A percentile compares a stretch with the other conserved stretches of the same genome.
Conservation (phyloP, 2,797 vertebrate genomes). For the Monodelphis domestica region DNA sequence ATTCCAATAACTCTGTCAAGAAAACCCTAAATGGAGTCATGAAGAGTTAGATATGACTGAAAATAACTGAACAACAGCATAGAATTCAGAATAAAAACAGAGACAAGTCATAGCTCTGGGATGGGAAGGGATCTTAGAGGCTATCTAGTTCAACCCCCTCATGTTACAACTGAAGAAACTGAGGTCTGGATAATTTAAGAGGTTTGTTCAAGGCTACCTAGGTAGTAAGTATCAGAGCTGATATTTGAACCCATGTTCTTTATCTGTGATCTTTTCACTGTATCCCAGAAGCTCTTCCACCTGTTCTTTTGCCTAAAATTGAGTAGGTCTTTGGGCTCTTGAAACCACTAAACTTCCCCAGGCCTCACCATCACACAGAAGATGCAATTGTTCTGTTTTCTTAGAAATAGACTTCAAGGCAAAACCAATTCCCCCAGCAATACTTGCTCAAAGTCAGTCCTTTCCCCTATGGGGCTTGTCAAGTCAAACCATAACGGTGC, state of each 20-base stretch:
- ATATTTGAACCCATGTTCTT: not conserved
- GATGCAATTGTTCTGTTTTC: not conserved
- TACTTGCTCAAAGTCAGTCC: rapidly evolving
- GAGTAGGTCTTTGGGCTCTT: not conserved
- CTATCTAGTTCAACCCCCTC: not conserved
- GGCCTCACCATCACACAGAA: not conserved
- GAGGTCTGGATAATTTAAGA: not conserved
- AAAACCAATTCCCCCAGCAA: rapidly evolving
- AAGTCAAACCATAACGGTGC: not conserved
- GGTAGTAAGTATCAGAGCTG: not conserved
- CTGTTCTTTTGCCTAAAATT: not conserved
- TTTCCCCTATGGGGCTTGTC: rapidly evolving
- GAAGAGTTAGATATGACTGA: too few relatives aligned
- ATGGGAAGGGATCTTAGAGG: not conserved
- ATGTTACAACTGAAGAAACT: not conserved
- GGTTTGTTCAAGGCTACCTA: not conserved
- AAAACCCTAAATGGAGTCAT: too few relatives aligned
- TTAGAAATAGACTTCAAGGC: not conserved
- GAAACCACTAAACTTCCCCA: not conserved
- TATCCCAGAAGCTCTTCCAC: not conserved
- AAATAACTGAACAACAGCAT: too few relatives aligned
- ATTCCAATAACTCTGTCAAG: too few relatives aligned
- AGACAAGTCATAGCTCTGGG: not conserved
- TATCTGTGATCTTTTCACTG: not conserved
- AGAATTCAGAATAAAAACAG: not conserved